Evolutionary conservation across 2,888 invertebrate genomes (phyloP), one percentile per base, ranked within the genome.

Genomic region (Lepidonotus clava): DNA sequence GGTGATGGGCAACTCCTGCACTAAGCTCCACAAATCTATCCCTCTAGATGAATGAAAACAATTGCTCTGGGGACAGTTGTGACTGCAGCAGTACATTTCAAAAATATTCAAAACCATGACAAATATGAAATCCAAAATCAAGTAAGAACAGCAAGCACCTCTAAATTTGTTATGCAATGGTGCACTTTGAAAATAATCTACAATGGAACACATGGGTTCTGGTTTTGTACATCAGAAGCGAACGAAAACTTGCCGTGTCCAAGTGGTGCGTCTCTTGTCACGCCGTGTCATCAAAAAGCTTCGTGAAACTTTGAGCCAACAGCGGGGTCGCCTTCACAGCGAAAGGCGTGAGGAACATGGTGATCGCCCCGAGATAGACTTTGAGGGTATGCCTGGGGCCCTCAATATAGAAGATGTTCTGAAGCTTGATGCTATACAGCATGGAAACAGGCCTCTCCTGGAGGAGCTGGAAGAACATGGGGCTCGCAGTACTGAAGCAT

Each of bases 221-320:
- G 61, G 14, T 61, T 61, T 61, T 61, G 14, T 38, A 34, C 38
- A 32, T n/a, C 46, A 88, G 88, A 86, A 86, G 80, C 80, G 85
- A 32, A 83, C 76, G 8, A 86, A 86, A 53, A 61, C 41, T n/a
- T 87, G 87, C 83, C 86, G 77, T 14, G 76, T 85, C 36, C 66
- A 87, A 34, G 87, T 87, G 32, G 61, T 87, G 36, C 67, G 76
- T 8, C 71, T 84, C 67, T 40, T 76, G 71, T 83, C 77, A n/a
- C 41, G 86, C 1, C 87, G 87, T 56, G 51, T 80, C 46, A 80
- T 80, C 80, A 80, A 51, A 18, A 80, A 51, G 24, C 80, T 80
- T 2, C 80, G 51, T 1, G 85, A 41, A 32, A 80, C 46, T 8
- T 28, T 80, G 11, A 46, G 24, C 51, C 40, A 41, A 41, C 40